Base-by-base conservation (phyloP, 2,888 invertebrate genomes). In the Aleiodes testaceus region DNA sequence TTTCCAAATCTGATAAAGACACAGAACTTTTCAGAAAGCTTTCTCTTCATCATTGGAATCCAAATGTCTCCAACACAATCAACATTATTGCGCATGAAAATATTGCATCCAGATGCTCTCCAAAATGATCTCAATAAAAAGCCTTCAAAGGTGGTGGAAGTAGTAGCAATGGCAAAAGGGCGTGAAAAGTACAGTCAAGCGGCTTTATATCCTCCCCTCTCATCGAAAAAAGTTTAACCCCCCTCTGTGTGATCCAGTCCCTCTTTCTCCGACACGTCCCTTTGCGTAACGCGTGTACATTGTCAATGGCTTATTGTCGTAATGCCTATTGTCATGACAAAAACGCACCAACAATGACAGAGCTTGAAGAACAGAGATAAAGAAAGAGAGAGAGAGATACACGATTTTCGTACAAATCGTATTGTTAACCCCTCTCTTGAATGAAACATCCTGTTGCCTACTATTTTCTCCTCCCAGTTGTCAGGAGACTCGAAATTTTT, bases 141-240 rank as follows among this genome's bases (percentile, higher is more conserved):
- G 22, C 11, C 6, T 16, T 26, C n/a, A 71, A 20, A 59, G 16
- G 45, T 22, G 52, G 44, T 16, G 22, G 30, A 14, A 47, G 65
- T 64, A 67, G 42, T 45, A 53, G 67, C 47, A 67, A 50, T 66
- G 14, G 66, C 42, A 73, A 66, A 80, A 83, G 85, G 85, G 85
- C 86, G 85, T 85, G 85, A 86, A 86, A 86, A 84, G 83, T 84
- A 84, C 84, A 85, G 84, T 85, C 85, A 81, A 82, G 80, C 80
- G 79, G 80, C 82, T 82, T 83, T 82, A 63, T 63, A 44, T 36
- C 18, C 22, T 20, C 63, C 63, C 55, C 45, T 67, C 67, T 55
- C 55, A 14, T 36, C 36, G 30, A 36, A 26, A 66, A 50, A 42
- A 59, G 50, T 59, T 16, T 36, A 16, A 18, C 42, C 36, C 42